These are phyloP conservation scores for Elgonia sp. DNA, from an alignment of 2,888 invertebrate species.

Conservation along the genomic window DNA sequence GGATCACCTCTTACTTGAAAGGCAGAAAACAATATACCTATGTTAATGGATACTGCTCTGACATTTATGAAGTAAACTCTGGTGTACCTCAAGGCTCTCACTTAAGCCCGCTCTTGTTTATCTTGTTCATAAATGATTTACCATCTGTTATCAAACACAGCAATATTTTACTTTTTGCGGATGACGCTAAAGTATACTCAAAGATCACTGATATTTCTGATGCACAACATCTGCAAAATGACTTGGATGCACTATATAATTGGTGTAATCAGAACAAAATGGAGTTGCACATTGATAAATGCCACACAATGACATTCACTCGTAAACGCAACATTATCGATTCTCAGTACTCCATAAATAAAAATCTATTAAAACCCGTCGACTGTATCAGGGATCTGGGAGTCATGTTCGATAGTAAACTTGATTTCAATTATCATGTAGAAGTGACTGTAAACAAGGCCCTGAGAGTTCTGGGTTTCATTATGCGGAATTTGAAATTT, in stretches of 20 bases:
- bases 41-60: constrained; percentile 13
- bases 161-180: constrained; percentile 33
- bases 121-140: constrained; percentile 49
- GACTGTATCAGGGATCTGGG: constrained; percentile 28
- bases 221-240: not conserved
- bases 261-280: constrained; percentile 21
- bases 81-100: constrained; percentile 62
- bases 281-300: constrained; percentile 18
- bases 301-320: constrained; percentile 2
- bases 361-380: not conserved
- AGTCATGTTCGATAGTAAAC: not conserved
- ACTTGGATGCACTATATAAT: not conserved
- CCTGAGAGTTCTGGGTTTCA: constrained; percentile 5
- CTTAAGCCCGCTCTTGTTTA: constrained; percentile 48
- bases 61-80: not conserved
- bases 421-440: constrained; percentile 29
- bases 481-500: not conserved
- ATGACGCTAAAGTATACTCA: constrained; percentile 40
- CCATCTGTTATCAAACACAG: constrained; percentile 3
- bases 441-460: constrained; percentile 2
- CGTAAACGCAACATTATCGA: not conserved
- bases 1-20: constrained; percentile 36
- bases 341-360: not conserved
- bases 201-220: not conserved
- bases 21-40: constrained; percentile 16